These are phyloP conservation scores for Clarias laeviceps DNA, from an alignment of 2,797 vertebrate species.

Conservation along the genomic window DNA sequence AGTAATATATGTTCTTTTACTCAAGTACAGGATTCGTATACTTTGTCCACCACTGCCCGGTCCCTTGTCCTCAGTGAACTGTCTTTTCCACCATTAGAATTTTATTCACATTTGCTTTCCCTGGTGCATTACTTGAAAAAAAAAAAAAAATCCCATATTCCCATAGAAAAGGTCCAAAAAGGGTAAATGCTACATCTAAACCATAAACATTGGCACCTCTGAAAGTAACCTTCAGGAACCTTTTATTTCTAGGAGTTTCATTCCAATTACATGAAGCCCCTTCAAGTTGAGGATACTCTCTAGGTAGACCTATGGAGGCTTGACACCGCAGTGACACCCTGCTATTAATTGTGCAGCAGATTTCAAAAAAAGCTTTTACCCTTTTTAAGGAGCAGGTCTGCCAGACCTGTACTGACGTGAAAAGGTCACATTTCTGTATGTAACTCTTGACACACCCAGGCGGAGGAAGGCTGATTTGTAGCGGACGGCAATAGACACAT, in stretches of 20 bases:
- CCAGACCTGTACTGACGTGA: constrained; percentile 27
- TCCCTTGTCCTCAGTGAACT: background rate
- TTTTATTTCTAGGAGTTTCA: background rate
- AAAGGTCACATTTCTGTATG: constrained; percentile 51
- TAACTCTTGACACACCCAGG: constrained; percentile 36
- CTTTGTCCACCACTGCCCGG: too few species aligned
- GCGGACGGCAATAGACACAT: constrained; percentile 47
- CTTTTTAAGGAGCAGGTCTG: constrained; percentile 50
- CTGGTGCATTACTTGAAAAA: background rate
- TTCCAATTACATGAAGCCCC: background rate
- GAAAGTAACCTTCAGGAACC: background rate
- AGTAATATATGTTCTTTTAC: too few species aligned
- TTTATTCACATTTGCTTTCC: background rate
- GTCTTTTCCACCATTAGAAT: background rate
- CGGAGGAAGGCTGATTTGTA: constrained; percentile 5
- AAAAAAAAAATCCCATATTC: background rate
- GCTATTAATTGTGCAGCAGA: background rate
- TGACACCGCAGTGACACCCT: background rate
- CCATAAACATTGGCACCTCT: background rate
- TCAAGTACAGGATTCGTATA: too few species aligned
- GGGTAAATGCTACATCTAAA: background rate
- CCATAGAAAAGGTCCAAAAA: background rate
- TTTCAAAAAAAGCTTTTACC: constrained; percentile 15
- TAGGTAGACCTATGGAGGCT: background rate
- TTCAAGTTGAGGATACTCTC: background rate